These are phyloP conservation scores for Bufo gargarizans DNA, from an alignment of 2,113 vertebrate species.

Conservation along the genomic window DNA sequence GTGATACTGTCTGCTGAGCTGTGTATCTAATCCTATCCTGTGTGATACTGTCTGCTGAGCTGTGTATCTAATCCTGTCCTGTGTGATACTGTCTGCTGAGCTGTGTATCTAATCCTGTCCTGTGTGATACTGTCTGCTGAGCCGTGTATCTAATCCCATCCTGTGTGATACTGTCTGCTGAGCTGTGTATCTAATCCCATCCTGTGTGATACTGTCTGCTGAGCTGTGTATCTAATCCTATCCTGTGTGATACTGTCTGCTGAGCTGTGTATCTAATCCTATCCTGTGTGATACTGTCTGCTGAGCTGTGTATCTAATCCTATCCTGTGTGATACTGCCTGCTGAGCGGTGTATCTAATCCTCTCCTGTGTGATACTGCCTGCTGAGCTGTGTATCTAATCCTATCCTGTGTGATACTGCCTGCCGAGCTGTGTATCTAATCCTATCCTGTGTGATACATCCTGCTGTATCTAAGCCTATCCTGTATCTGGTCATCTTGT, in stretches of 20 bases:
- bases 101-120: not conserved
- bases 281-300: not conserved
- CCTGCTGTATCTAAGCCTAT: not conserved
- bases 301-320: not conserved
- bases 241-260: not conserved
- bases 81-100: constrained; percentile 3
- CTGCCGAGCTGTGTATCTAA: not conserved
- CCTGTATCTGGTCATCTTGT: not conserved
- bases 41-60: not conserved
- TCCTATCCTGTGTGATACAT: not conserved
- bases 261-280: not conserved
- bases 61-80: not conserved
- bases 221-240: not conserved
- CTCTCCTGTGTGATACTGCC: not conserved
- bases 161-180: not conserved
- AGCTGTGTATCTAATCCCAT: not conserved
- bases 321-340: not conserved
- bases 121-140: no score
- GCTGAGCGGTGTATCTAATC: not conserved
- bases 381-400: not conserved
- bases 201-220: not conserved
- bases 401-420: not conserved
- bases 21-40: not conserved
- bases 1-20: not conserved
- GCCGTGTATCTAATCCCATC: not conserved